Evolutionary conservation across 1,140 invertebrate species (phyloP).

Genomic region (Leptinotarsa defecta): DNA sequence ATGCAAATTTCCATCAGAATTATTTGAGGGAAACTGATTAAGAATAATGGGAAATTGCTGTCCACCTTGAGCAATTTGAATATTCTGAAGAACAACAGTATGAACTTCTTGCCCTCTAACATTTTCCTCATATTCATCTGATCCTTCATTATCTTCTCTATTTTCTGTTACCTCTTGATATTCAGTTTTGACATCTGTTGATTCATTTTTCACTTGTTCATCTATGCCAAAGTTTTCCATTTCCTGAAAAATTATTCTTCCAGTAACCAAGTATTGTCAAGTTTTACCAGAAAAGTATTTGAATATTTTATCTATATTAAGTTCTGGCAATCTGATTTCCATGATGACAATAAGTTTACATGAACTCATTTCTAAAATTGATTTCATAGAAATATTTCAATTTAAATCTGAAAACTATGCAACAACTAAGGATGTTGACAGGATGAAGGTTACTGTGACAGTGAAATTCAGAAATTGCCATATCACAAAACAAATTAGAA

Average conservation of each 20-base stretch:
- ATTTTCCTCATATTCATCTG: constrained; percentile 2
- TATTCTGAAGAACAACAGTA: constrained; percentile 29
- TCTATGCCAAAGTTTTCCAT: constrained; percentile 3
- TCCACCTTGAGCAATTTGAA: not conserved
- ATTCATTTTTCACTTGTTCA: constrained; percentile 4
- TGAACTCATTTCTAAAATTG: no score
- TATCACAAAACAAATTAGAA: not conserved
- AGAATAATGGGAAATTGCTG: constrained; percentile 34
- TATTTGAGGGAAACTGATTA: constrained; percentile 33
- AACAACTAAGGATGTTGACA: not conserved
- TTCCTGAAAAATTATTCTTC: not conserved
- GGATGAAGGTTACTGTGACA: not conserved
- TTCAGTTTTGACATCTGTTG: constrained; percentile 25
- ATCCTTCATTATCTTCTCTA: not conserved
- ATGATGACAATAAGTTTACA: no score
- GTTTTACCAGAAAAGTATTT: no score
- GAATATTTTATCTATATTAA: no score
- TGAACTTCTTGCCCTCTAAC: not conserved
- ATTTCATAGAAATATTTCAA: no score
- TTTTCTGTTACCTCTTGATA: not conserved
- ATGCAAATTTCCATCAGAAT: constrained; percentile 51
- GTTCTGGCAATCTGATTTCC: no score
- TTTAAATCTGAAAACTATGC: not conserved
- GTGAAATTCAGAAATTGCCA: not conserved
- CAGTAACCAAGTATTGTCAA: not conserved